Evolutionary conservation across 1,140 invertebrate genomes (phyloP).

Genomic region (Hyphantria cunea): DNA sequence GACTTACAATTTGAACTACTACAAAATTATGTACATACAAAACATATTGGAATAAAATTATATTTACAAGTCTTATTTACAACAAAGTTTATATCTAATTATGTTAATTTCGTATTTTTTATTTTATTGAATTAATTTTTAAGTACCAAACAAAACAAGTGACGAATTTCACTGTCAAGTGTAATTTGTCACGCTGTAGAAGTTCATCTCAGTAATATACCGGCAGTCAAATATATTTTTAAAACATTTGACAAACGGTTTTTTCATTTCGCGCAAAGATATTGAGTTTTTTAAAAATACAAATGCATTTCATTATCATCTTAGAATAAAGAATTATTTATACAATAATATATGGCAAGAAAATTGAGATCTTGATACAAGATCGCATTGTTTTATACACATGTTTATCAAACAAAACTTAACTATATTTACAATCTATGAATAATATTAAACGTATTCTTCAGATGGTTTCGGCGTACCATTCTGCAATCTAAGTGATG

Average conservation of each 20-base stretch:
- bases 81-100: constrained; percentile 4
- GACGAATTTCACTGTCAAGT: neutral
- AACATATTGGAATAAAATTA: constrained; percentile 4
- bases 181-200: neutral
- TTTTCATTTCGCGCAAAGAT: neutral
- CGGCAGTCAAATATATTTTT: neutral
- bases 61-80: constrained; percentile 25
- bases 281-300: neutral
- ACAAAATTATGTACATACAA: constrained; percentile 20
- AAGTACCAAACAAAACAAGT: neutral
- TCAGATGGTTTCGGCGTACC: constrained; percentile 89
- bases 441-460: constrained; percentile 86
- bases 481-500: constrained; percentile 85
- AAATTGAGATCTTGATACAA: constrained; percentile 80
- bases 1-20: constrained; percentile 20
- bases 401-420: constrained; percentile 42
- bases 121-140: neutral
- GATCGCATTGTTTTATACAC: constrained; percentile 72
- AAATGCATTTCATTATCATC: neutral
- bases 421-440: constrained; percentile 55
- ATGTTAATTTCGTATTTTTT: too few species aligned
- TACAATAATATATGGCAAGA: constrained; percentile 77
- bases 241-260: neutral
- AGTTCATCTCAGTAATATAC: neutral
- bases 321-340: neutral